Evolutionary conservation across 2,113 vertebrate species (phyloP).

Genomic region (Poeciliopsis prolifica): DNA sequence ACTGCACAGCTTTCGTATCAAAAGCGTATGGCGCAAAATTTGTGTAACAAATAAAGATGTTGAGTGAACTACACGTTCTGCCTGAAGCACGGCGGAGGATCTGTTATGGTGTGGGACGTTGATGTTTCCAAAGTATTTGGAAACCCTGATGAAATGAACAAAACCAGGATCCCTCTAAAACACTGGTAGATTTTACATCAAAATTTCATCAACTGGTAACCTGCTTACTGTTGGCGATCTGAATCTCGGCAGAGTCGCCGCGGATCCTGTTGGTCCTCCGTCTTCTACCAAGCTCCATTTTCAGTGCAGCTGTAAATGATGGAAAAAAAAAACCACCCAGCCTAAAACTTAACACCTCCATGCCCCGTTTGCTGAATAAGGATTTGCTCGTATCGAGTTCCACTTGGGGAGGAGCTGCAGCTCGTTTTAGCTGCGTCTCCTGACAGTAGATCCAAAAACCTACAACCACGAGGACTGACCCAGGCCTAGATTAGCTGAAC

Average conservation of each 20-base stretch:
- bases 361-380: not conserved
- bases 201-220: no score
- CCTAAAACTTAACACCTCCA: not conserved
- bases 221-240: no score
- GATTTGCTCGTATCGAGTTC: not conserved
- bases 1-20: not conserved
- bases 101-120: not conserved
- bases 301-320: not conserved
- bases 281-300: not conserved
- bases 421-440: not conserved
- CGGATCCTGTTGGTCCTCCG: no score
- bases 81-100: not conserved
- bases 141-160: not conserved
- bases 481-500: not conserved
- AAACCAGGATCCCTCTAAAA: no score
- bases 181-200: no score
- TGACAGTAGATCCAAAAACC: not conserved
- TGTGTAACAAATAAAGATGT: not conserved
- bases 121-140: not conserved
- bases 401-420: not conserved
- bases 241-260: no score
- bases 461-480: not conserved
- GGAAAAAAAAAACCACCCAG: no score
- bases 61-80: no score
- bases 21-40: no score